These are phyloP conservation scores for Gadus macrocephalus DNA, from an alignment of 2,113 vertebrate genomes.

Conservation along the genomic window DNA sequence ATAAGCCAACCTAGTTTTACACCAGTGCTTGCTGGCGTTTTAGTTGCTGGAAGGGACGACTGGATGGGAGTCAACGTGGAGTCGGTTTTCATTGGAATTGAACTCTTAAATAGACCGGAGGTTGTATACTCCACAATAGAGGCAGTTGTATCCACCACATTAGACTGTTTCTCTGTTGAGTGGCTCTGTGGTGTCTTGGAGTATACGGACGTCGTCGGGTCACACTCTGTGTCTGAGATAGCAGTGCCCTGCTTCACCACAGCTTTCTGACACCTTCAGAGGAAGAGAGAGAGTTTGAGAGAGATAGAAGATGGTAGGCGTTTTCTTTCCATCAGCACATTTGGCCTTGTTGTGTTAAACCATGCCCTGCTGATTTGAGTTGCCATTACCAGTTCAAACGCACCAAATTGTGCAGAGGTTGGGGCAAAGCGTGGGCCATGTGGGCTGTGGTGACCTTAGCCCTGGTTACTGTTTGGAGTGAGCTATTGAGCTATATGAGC, in stretches of 20 bases:
- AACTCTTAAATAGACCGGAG: background rate
- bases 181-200: rapidly evolving
- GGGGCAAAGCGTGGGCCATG: no score
- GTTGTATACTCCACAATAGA: background rate
- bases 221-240: slow-evolving; percentile 48
- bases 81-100: background rate
- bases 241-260: slow-evolving; percentile 34
- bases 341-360: no score
- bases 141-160: background rate
- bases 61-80: background rate
- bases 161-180: rapidly evolving
- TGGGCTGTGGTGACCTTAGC: no score
- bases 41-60: background rate
- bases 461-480: no score
- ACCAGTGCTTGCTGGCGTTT: background rate
- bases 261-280: slow-evolving; percentile 49
- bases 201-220: rapidly evolving
- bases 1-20: slow-evolving; percentile 17
- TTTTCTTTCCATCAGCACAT: no score
- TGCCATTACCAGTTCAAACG: no score
- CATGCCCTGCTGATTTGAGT: no score
- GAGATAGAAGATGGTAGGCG: background rate
- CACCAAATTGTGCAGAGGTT: no score
- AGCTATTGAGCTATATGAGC: no score
- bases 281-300: slow-evolving; percentile 1